phyloP scores from a whole-genome alignment of 2,797 vertebrate genomes.

The Pseudochirops cupreus region DNA sequence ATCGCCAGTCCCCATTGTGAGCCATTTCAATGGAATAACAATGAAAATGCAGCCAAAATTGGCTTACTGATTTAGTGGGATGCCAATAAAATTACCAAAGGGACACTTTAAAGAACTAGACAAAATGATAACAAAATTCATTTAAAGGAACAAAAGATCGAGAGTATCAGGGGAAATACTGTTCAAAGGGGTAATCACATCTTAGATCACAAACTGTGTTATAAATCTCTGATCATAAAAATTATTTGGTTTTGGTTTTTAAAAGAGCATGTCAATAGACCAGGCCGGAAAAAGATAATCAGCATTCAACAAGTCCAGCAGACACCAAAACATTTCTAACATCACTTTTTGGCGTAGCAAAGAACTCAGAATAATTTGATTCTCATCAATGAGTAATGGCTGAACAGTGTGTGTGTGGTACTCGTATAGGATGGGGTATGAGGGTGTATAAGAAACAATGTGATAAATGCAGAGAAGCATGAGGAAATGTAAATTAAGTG shows the following conservation, averaged over 20 bases:
- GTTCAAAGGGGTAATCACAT: neutral
- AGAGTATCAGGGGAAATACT: neutral
- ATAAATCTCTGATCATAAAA: neutral
- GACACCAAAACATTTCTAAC: neutral
- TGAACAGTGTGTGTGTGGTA: neutral
- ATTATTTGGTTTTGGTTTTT: neutral
- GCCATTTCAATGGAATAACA: neutral
- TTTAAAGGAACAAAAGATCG: neutral
- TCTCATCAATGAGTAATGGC: neutral
- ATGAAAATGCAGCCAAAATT: neutral
- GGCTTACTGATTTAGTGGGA: neutral
- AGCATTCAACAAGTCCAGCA: neutral
- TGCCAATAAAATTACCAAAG: neutral
- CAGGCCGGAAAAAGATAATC: neutral
- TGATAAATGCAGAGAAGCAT: neutral
- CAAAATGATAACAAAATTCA: neutral
- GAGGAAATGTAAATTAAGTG: neutral
- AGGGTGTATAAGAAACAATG: neutral
- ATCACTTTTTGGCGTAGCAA: neutral
- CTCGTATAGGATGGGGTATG: neutral
- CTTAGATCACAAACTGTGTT: neutral
- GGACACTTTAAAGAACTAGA: neutral
- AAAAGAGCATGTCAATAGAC: neutral
- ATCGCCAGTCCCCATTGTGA: neutral
- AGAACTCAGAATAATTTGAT: neutral